A percentile compares a stretch with the other conserved stretches of the same genome.
These are phyloP conservation scores for Caenorhabditis sulstoni DNA, from an alignment of 2,888 invertebrate genomes.

Conservation along the genomic window DNA sequence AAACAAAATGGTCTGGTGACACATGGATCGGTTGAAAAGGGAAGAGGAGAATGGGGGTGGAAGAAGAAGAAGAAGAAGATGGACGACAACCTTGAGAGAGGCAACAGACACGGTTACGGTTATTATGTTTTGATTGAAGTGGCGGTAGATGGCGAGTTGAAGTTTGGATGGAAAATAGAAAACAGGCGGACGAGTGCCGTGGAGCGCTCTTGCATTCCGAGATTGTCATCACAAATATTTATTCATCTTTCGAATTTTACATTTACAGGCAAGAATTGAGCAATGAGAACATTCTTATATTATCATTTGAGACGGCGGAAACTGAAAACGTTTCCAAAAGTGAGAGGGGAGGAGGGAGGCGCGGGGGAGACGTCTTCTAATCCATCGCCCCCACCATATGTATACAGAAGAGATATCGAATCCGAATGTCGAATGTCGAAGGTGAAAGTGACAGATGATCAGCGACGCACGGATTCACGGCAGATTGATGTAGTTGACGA, in stretches of 20 bases:
- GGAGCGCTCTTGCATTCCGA: not conserved
- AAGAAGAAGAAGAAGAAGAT: constrained; percentile 10
- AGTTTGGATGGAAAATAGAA: not conserved
- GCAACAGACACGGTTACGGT: constrained; percentile 42
- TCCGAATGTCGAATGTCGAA: constrained; percentile 24
- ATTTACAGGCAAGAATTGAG: constrained; percentile 46
- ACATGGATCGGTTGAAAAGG: constrained; percentile 30
- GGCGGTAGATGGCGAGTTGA: no score
- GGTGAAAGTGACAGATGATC: constrained; percentile 40
- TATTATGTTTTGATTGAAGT: constrained; percentile 51
- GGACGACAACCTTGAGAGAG: constrained; percentile 54
- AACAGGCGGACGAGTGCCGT: not conserved
- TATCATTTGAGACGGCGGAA: no score
- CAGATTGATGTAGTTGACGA: constrained; percentile 72
- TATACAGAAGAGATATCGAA: not conserved
- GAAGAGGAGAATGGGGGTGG: constrained; percentile 2
- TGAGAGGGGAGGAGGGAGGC: no score
- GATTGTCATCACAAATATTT: no score
- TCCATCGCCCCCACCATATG: no score
- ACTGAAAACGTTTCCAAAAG: not conserved
- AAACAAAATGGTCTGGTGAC: constrained; percentile 11
- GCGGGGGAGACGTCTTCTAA: no score
- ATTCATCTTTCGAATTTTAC: not conserved
- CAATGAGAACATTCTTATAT: constrained; percentile 2
- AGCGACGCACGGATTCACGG: constrained; percentile 10